These are phyloP conservation scores for Conus canariensis DNA, from an alignment of 2,888 invertebrate genomes.

Conservation along the genomic window DNA sequence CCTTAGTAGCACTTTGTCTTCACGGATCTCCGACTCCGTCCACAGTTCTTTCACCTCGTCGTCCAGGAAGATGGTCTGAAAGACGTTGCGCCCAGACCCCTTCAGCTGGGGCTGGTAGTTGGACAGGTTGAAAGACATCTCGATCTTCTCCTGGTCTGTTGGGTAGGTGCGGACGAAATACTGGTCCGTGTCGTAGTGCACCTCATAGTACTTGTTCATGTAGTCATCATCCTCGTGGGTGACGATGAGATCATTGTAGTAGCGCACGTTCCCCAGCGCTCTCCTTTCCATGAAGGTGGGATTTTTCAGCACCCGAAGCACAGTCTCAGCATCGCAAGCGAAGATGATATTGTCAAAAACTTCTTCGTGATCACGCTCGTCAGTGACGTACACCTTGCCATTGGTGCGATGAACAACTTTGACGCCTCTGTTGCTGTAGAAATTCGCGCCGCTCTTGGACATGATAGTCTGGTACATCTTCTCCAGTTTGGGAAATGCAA, in stretches of 20 bases:
- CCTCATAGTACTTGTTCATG: slow-evolving; percentile 67
- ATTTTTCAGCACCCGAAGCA: slow-evolving; percentile 58
- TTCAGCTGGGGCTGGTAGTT: slow-evolving; percentile 70
- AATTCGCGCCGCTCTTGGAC: slow-evolving; percentile 54
- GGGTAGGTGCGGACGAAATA: slow-evolving; percentile 66
- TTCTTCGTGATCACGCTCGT: slow-evolving; percentile 55
- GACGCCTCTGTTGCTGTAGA: slow-evolving; percentile 54
- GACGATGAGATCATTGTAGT: slow-evolving; percentile 68
- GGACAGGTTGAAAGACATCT: slow-evolving; percentile 71
- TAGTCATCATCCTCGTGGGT: slow-evolving; percentile 70
- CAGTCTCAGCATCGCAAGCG: slow-evolving; percentile 71
- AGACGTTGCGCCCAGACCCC: slow-evolving; percentile 60
- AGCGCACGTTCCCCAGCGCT: slow-evolving; percentile 66
- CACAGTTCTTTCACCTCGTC: slow-evolving; percentile 59
- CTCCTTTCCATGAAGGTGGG: slow-evolving; percentile 62
- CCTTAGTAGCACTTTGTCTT: slow-evolving; percentile 60
- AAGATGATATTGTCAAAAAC: slow-evolving; percentile 67
- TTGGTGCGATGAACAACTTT: slow-evolving; percentile 51
- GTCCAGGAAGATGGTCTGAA: slow-evolving; percentile 69
- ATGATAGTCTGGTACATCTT: slow-evolving; percentile 67
- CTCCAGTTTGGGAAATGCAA: slow-evolving; percentile 66
- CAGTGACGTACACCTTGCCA: slow-evolving; percentile 58
- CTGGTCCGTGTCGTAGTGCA: slow-evolving; percentile 64
- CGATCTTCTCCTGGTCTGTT: slow-evolving; percentile 63
- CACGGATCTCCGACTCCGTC: slow-evolving; percentile 61